phyloP scores from a whole-genome alignment of 2,113 vertebrate species.

The Argyrosomus japonicus region DNA sequence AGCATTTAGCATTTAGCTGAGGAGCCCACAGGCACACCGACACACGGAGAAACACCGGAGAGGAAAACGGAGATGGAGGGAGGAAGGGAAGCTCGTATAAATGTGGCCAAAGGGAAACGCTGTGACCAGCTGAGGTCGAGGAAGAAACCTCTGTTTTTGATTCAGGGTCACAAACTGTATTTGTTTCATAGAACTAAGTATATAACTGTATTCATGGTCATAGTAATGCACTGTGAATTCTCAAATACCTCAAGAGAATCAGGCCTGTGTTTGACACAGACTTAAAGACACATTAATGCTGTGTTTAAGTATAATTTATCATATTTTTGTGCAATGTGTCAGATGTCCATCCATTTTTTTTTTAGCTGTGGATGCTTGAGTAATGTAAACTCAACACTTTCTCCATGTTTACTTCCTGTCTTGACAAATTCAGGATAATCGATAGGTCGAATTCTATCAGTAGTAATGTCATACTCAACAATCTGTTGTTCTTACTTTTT shows the following conservation, averaged over 20 bases:
- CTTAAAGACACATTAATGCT: not conserved
- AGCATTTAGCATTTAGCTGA: conserved; percentile 63
- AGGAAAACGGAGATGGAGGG: conserved; percentile 28
- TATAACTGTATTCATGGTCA: not conserved
- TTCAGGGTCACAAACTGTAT: not conserved
- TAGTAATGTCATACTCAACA: not conserved
- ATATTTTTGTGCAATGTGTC: not conserved
- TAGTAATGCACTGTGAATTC: not conserved
- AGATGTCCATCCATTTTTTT: not conserved
- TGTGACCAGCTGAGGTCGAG: conserved; percentile 40
- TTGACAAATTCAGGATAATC: not conserved
- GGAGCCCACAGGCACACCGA: conserved; percentile 69
- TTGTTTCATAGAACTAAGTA: not conserved
- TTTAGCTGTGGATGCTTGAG: not conserved
- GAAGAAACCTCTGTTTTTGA: conserved; percentile 15
- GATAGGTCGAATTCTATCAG: not conserved
- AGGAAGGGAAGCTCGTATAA: not conserved
- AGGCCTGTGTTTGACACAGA: not conserved
- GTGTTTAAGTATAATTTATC: too few relatives aligned
- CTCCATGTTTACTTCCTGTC: not conserved
- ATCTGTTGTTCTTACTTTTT: not conserved
- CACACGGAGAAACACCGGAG: conserved; percentile 44
- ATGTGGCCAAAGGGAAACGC: conserved; percentile 59
- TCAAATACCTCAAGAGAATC: not conserved
- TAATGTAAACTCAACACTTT: not conserved